Evolutionary conservation across 2,113 vertebrate genomes (phyloP), one percentile per base, ranked within the genome.

Genomic region (Rallus limicola): DNA sequence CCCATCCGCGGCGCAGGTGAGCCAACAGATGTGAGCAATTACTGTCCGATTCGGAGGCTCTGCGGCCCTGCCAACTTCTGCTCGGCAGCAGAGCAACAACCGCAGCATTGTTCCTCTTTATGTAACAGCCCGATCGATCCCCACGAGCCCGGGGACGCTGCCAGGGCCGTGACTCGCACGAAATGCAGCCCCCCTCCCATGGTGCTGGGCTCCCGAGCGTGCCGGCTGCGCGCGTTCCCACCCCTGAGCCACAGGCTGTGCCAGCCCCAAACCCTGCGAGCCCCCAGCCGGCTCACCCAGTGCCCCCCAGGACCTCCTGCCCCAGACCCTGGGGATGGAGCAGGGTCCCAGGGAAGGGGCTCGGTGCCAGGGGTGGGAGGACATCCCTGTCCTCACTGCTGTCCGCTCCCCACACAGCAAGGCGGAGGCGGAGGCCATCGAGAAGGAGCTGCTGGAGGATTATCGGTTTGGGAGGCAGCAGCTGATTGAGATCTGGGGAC

Each of bases 381-480:
- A 7, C 0, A 10, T 21, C 38, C 33, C 24, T 0, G 0, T 11
- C 40, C 62, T 52, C 86, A 34, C 23, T 1, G 38, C 52, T 4
- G 10, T 34, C 48, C 1, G 10, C 56, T 55, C 20, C 16, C 63
- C 23, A 21, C 24, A 15, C 97, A 99, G 99, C 97, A 98, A 98
- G 93, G 98, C 94, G 6, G 99, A 99, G 95, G 99, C 98, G 0
- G 96, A 97, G 11, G 98, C 98, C 18, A 97, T 99, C 18, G 99
- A 99, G 97, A 97, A 96, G 65, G 99, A 99, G 97, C 98, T 99
- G 24, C 95, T 99, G 70, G 98, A 97, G 77, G 99, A 99, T 90
- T 99, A 99, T 63, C 98, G 97, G 63, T 99, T 99, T 46, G 99
- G 99, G 93, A 97, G 98, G 70, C 99, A 99, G 98, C 99, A 99